Evolutionary conservation across 2,797 vertebrate species (phyloP).

Genomic region (Brachymystax lenok): DNA sequence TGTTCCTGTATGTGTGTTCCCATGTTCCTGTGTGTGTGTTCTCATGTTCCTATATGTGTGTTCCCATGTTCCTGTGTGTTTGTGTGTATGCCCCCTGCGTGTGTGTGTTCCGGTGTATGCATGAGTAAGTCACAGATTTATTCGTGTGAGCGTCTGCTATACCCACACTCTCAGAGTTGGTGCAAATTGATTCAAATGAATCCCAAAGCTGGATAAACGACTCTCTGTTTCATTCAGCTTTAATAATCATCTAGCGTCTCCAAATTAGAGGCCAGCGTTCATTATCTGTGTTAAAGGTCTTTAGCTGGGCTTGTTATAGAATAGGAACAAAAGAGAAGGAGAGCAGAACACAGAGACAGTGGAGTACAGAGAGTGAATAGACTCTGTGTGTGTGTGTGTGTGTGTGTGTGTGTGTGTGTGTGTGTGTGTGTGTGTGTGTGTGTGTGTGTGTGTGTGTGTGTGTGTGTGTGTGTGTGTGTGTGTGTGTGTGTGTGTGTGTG

Average conservation of each 20-base stretch:
- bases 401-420: constrained; percentile 22
- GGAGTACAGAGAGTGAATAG: no score
- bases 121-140: not conserved
- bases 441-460: constrained; percentile 22
- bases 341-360: not conserved
- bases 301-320: constrained; percentile 34
- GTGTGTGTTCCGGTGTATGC: not conserved
- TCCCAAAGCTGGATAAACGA: constrained; percentile 45
- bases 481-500: no score
- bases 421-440: constrained; percentile 31
- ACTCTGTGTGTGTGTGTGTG: constrained; percentile 13
- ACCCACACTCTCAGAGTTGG: constrained; percentile 19
- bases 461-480: not conserved
- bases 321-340: constrained; percentile 23
- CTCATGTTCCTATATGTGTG: not conserved
- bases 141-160: not conserved
- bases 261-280: constrained; percentile 38
- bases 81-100: constrained; percentile 14
- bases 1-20: not conserved
- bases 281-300: constrained; percentile 50
- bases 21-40: not conserved
- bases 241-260: constrained; percentile 51
- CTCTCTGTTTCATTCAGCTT: constrained; percentile 22
- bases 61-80: constrained; percentile 17
- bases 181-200: constrained; percentile 37